These are phyloP conservation scores for Drosophila lutescens DNA, from an alignment of 2,888 invertebrate species.

Conservation along the genomic window DNA sequence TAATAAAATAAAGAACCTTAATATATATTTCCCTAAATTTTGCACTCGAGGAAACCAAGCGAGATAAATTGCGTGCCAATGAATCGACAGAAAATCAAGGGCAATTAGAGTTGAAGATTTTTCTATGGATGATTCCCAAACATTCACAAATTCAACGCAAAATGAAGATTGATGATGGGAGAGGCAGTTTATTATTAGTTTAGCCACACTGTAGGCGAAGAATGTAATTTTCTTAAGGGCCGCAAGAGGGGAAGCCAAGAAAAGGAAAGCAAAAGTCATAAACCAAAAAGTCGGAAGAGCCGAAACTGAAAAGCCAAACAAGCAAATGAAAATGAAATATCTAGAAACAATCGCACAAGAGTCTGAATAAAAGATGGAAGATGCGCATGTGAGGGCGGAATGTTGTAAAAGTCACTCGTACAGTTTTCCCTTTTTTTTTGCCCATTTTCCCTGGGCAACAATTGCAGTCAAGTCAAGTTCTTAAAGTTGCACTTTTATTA, in stretches of 20 bases:
- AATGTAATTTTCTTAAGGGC: slow-evolving; percentile 68
- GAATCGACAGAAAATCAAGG: slow-evolving; percentile 60
- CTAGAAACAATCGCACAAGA: slow-evolving; percentile 64
- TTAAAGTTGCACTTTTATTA: slow-evolving; percentile 79
- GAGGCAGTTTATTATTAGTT: slow-evolving; percentile 66
- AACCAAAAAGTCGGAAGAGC: slow-evolving; percentile 39
- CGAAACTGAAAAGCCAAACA: slow-evolving; percentile 12
- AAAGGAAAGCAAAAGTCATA: slow-evolving; percentile 70
- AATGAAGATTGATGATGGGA: slow-evolving; percentile 78
- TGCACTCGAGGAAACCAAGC: background rate
- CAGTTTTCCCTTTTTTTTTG: slow-evolving; percentile 3
- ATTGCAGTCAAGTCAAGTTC: slow-evolving; percentile 80
- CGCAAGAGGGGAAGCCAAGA: background rate
- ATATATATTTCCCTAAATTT: background rate
- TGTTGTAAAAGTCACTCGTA: slow-evolving; percentile 78
- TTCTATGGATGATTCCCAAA: slow-evolving; percentile 38
- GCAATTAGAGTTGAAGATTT: slow-evolving; percentile 74
- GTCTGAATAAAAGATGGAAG: slow-evolving; percentile 44
- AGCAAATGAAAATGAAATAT: slow-evolving; percentile 62
- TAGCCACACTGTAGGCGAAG: slow-evolving; percentile 29
- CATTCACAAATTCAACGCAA: slow-evolving; percentile 47
- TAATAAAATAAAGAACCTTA: background rate
- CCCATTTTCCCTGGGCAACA: slow-evolving; percentile 74
- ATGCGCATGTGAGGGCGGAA: slow-evolving; percentile 51
- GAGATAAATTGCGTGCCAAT: slow-evolving; percentile 62